These are phyloP conservation scores for Thamnophis elegans DNA, from an alignment of 2,797 vertebrate species.

Conservation along the genomic window DNA sequence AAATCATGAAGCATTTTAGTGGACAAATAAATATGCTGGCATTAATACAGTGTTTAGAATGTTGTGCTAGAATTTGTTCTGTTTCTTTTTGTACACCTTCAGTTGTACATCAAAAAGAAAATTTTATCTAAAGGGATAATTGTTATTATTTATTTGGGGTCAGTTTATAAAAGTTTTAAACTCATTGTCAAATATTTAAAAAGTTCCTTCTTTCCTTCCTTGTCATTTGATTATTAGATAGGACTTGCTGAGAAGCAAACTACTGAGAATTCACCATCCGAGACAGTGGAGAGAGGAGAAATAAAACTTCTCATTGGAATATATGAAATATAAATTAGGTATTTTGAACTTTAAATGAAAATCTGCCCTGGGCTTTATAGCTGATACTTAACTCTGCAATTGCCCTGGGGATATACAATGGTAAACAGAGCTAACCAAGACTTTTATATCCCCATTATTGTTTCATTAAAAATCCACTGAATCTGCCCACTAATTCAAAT, in stretches of 20 bases:
- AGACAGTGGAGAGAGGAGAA: background rate
- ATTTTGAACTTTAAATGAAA: background rate
- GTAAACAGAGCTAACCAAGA: background rate
- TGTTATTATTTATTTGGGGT: background rate
- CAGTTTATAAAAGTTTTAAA: background rate
- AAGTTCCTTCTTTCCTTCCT: background rate
- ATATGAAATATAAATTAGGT: conserved; percentile 3
- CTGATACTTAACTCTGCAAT: background rate
- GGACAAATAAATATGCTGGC: background rate
- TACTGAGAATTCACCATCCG: background rate
- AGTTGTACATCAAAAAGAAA: conserved; percentile 10
- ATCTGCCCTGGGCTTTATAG: background rate
- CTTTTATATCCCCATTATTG: background rate
- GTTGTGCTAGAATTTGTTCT: background rate
- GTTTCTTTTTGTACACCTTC: background rate
- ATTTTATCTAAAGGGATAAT: background rate
- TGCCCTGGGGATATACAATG: background rate
- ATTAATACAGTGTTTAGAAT: background rate
- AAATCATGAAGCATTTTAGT: background rate
- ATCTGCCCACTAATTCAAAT: background rate
- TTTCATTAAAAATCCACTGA: background rate
- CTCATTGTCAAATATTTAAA: conserved; percentile 5
- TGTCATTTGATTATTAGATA: background rate
- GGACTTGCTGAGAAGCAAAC: background rate
- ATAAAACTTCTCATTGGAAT: background rate